Evolutionary conservation across 1,140 invertebrate species (phyloP), one percentile per base, ranked within the genome.

Genomic region (Sesamia nonagrioides): DNA sequence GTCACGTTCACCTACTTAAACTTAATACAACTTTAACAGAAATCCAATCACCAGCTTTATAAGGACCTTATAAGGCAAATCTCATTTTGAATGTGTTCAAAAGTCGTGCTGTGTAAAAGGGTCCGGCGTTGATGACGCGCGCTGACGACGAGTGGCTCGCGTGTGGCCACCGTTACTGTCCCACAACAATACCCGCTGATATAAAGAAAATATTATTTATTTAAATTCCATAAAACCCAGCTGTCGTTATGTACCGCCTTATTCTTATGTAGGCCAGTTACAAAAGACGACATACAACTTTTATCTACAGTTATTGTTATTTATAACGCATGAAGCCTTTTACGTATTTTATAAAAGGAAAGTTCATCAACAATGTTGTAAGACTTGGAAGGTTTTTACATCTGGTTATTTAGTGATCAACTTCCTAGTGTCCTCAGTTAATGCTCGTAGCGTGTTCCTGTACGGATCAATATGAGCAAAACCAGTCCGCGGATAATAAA

Each of bases 181-280:
- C 66, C 84, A 77, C 88, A 92, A 94, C 92, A 94, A 94, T 94
- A 86, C 88, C 77, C 84, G 85, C 90, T 92, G 92, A 94, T 94
- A 94, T 91, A 94, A 94, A 94, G 92, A 94, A 94, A 94, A 94
- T 92, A 93, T 94, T 94, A 94, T 92, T 93, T 92, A 91, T 93
- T 90, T 87, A 93, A 91, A 94, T 90, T 90, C 90, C 85, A 92
- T 92, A 88, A 88, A 86, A 87, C 82, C 84, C 88, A 88, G 82
- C 81, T 82, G 81, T 88, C 87, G 85, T 91, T 94, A 91, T 87
- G 78, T 82, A 77, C 83, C 81, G 81, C 76, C 81, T 77, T 69
- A 80, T 82, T 84, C 76, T 84, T 79, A 87, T 84, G 81, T 87
- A 83, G 82, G 83, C 79, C 86, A 82, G 54, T 82, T 73, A 82